Percentiles rank a stretch among this genome's conserved stretches.
phyloP scores from a whole-genome alignment of 2,797 vertebrate species.

The Danio tinwini region DNA sequence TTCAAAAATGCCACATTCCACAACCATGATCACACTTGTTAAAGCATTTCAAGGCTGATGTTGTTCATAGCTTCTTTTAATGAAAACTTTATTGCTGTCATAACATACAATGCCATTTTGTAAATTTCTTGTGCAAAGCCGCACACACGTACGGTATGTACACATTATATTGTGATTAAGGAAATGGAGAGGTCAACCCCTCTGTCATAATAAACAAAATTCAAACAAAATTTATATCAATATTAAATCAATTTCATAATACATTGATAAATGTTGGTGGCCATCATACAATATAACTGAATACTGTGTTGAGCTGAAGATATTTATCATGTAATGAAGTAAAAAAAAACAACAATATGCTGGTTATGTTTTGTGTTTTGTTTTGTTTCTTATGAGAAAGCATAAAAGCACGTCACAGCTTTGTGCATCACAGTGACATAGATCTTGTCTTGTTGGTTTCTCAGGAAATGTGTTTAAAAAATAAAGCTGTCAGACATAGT shows the following conservation, averaged over 20 bases:
- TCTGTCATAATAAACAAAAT: slow-evolving; percentile 37
- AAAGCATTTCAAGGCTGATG: slow-evolving; percentile 24
- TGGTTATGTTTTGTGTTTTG: background rate
- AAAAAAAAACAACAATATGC: slow-evolving; percentile 16
- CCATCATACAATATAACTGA: slow-evolving; percentile 17
- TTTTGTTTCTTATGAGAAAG: background rate
- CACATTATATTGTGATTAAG: slow-evolving; percentile 36
- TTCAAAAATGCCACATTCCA: slow-evolving; percentile 4
- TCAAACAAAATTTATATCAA: slow-evolving; percentile 31
- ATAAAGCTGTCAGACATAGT: background rate
- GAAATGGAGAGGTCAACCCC: slow-evolving; percentile 44
- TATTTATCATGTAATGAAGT: slow-evolving; percentile 53
- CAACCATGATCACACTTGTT: slow-evolving; percentile 29
- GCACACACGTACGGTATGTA: slow-evolving; percentile 47
- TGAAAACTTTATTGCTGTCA: slow-evolving; percentile 41
- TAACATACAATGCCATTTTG: slow-evolving; percentile 50
- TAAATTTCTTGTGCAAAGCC: slow-evolving; percentile 43
- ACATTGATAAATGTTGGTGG: slow-evolving; percentile 18
- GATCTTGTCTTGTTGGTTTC: background rate
- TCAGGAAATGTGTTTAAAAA: slow-evolving; percentile 8
- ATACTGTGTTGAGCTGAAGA: slow-evolving; percentile 29
- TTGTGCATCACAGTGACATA: slow-evolving; percentile 18
- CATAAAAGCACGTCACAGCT: background rate
- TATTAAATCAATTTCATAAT: slow-evolving; percentile 34
- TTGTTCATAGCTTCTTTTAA: slow-evolving; percentile 46